These are phyloP conservation scores for Sinocyclocheilus anshuiensis DNA, from an alignment of 2,113 vertebrate genomes.

Conservation along the genomic window DNA sequence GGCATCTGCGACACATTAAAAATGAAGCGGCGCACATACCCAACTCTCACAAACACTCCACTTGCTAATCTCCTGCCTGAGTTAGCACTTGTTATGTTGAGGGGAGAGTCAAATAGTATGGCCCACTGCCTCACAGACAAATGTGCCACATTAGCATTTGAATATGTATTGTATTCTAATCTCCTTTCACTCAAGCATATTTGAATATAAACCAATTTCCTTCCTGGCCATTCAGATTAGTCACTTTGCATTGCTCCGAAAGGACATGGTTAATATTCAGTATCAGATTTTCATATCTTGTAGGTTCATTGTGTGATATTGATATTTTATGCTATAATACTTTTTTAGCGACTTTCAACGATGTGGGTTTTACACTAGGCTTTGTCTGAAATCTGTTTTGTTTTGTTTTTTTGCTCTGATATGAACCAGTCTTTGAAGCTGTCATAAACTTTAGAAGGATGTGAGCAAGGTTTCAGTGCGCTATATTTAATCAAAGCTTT, in stretches of 20 bases:
- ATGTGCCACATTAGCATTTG: slow-evolving; percentile 66
- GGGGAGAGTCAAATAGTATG: slow-evolving; percentile 64
- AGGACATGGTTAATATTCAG: slow-evolving; percentile 71
- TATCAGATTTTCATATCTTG: slow-evolving; percentile 65
- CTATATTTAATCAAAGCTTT: neutral
- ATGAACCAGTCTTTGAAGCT: slow-evolving; percentile 1
- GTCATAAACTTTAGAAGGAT: slow-evolving; percentile 40
- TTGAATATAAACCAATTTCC: slow-evolving; percentile 68
- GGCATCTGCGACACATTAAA: slow-evolving; percentile 35
- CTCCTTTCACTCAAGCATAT: slow-evolving; percentile 60
- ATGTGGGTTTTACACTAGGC: neutral
- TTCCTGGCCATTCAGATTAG: slow-evolving; percentile 62
- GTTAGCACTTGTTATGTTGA: slow-evolving; percentile 60
- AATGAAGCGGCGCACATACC: slow-evolving; percentile 3
- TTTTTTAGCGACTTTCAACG: slow-evolving; percentile 33
- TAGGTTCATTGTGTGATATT: slow-evolving; percentile 67
- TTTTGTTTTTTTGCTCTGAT: neutral
- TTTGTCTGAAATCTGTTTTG: neutral
- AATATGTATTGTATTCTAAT: slow-evolving; percentile 68
- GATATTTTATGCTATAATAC: slow-evolving; percentile 60
- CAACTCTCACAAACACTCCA: slow-evolving; percentile 49
- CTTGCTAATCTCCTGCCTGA: slow-evolving; percentile 60
- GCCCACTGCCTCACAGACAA: slow-evolving; percentile 60
- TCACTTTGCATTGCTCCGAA: slow-evolving; percentile 62
- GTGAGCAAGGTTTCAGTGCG: neutral